A percentile compares a stretch with the other conserved stretches of the same genome.
Evolutionary conservation across 2,113 vertebrate species (phyloP).

Genomic region (Phalacrocorax carbo): DNA sequence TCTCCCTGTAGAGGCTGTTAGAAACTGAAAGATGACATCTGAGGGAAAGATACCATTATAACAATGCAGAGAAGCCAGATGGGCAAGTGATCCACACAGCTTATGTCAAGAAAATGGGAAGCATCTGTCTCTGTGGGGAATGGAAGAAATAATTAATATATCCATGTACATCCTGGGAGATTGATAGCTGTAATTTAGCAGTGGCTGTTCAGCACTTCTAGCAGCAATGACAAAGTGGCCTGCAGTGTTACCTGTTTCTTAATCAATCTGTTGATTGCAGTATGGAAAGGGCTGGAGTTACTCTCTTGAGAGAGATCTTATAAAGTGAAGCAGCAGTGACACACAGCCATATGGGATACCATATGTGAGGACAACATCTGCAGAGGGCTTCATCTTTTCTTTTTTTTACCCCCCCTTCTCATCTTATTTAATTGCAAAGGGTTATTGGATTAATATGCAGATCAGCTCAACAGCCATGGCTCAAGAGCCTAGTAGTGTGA

Average conservation of each 20-base stretch:
- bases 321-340: background rate
- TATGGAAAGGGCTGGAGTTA: background rate
- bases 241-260: constrained; percentile 52
- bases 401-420: background rate
- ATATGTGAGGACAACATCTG: constrained; percentile 55
- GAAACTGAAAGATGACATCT: constrained; percentile 17
- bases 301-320: constrained; percentile 1
- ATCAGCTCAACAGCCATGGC: background rate
- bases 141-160: constrained; percentile 52
- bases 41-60: constrained; percentile 8
- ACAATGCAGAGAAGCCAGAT: background rate
- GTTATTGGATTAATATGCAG: constrained; percentile 20
- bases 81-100: constrained; percentile 22
- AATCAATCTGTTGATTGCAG: constrained; percentile 35
- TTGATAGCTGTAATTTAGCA: constrained; percentile 67
- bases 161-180: constrained; percentile 27
- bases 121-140: constrained; percentile 38
- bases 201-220: constrained; percentile 57
- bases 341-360: constrained; percentile 1
- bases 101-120: constrained; percentile 46
- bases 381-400: background rate
- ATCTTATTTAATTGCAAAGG: background rate
- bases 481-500: background rate
- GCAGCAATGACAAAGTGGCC: constrained; percentile 51
- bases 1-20: constrained; percentile 3